A percentile compares a stretch with the other conserved stretches of the same genome.
phyloP scores from a whole-genome alignment of 2,888 invertebrate species.

The Nomada hirtipes region DNA sequence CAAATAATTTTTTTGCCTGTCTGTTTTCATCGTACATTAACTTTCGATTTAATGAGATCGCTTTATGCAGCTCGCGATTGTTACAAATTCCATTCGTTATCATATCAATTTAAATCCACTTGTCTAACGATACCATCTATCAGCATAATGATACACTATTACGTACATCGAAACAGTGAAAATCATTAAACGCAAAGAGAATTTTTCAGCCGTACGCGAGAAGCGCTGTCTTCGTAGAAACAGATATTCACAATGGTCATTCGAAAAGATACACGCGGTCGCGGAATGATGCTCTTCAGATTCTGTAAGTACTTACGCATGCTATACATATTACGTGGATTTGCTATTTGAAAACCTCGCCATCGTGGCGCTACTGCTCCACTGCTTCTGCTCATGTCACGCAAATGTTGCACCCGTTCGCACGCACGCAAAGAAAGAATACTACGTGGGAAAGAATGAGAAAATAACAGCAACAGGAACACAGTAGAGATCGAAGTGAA shows the following conservation, averaged over 20 bases:
- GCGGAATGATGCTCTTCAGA: neutral
- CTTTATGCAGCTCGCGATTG: neutral
- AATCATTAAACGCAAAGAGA: too few relatives aligned
- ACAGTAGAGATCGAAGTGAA: too few relatives aligned
- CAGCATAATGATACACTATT: too few relatives aligned
- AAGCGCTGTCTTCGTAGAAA: neutral
- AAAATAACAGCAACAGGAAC: neutral
- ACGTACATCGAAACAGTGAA: neutral
- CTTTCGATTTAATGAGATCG: neutral
- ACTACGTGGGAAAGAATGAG: neutral
- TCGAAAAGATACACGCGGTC: neutral
- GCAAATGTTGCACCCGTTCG: neutral
- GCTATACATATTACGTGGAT: conserved; percentile 2
- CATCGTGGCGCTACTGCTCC: neutral
- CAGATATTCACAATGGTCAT: neutral
- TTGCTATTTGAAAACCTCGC: conserved; percentile 7
- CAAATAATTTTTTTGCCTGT: neutral
- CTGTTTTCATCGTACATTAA: neutral
- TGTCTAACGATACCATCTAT: neutral
- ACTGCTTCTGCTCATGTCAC: neutral
- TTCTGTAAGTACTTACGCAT: conserved; percentile 28
- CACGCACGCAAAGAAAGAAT: neutral
- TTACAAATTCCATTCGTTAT: neutral
- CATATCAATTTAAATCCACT: neutral
- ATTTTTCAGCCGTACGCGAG: neutral